phyloP scores from a whole-genome alignment of 1,140 invertebrate species.

The Himalopsyche phryganea region DNA sequence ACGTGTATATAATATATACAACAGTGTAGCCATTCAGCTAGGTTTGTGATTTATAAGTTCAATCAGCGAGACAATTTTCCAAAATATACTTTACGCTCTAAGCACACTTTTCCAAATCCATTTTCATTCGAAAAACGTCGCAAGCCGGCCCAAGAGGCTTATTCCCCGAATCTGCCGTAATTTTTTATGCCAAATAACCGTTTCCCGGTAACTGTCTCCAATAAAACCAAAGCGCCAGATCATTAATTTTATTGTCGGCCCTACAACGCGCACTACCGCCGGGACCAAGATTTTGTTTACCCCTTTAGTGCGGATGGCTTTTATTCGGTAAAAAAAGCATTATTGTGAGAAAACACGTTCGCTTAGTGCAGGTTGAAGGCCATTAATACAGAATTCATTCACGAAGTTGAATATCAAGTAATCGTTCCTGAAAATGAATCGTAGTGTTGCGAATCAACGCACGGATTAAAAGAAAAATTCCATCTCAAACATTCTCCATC shows the following conservation, averaged over 20 bases:
- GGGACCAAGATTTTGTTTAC: neutral
- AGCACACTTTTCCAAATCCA: constrained; percentile 22
- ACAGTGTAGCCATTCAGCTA: too few relatives aligned
- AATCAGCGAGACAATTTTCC: constrained; percentile 25
- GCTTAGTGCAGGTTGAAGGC: too few relatives aligned
- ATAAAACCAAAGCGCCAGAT: constrained; percentile 33
- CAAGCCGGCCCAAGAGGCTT: constrained; percentile 7
- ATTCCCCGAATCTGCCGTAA: constrained; percentile 24
- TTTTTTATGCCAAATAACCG: constrained; percentile 34
- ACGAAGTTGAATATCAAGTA: too few relatives aligned
- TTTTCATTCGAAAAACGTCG: constrained; percentile 17
- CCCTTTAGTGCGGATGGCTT: neutral
- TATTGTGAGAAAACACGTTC: too few relatives aligned
- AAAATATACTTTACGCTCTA: constrained; percentile 20
- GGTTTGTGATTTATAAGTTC: constrained; percentile 16
- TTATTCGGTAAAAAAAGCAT: too few relatives aligned
- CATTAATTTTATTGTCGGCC: constrained; percentile 32
- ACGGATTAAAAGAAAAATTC: too few relatives aligned
- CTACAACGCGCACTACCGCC: neutral
- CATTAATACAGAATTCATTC: too few relatives aligned
- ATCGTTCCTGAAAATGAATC: too few relatives aligned
- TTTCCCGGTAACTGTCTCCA: constrained; percentile 31
- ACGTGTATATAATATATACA: too few relatives aligned
- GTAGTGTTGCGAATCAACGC: too few relatives aligned
- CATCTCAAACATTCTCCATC: too few relatives aligned